Base-by-base conservation (phyloP, 2,888 invertebrate genomes). In the Tenthredo mesomela region DNA sequence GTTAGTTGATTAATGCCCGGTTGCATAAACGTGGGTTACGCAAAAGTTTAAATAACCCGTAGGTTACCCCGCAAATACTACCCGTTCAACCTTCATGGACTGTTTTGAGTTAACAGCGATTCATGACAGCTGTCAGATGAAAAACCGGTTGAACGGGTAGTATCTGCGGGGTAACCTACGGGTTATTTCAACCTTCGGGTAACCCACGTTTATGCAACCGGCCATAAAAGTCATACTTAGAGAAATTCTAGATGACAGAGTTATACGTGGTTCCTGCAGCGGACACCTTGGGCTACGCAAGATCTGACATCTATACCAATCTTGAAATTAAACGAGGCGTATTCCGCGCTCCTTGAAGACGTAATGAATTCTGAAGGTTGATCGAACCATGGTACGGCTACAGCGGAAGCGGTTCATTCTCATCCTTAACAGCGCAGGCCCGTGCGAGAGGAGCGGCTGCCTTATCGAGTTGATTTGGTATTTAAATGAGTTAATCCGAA, bases 401-500 rank as follows among this genome's bases (percentile, higher is more conserved):
- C 12, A 21, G n/a, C n/a, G 54, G 54, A 54, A n/a, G 18, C 37
- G 78, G 50, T 78, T 58, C 37, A 37, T 21, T 58, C 47, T 78
- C 78, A 37, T 54, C 54, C 54, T 33, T 9, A 54, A 78, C 33
- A 10, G 58, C 37, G 54, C 15, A 33, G 47, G 75, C 47, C 25
- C 12, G n/a, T 6, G 29, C 43, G 12, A 77, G 54, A 54, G 18
- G 54, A 33, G 54, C 29, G 67, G 43, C 29, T 54, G 7, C 54
- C 54, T 77, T 33, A 43, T 40, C 80, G 61, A 65, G 67, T 67
- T 82, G 50, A 82, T 82, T 82, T 82, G 82, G 67, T 82, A 82
- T 82, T 82, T 82, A 82, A 82, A 82, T 82, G 43, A 82, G 82
- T 67, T 70, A 70, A 82, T 82, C 67, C 82, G 47, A 50, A 82